Conservation (phyloP, 2,888 invertebrate genomes). For the Galerucella nymphaeae region DNA sequence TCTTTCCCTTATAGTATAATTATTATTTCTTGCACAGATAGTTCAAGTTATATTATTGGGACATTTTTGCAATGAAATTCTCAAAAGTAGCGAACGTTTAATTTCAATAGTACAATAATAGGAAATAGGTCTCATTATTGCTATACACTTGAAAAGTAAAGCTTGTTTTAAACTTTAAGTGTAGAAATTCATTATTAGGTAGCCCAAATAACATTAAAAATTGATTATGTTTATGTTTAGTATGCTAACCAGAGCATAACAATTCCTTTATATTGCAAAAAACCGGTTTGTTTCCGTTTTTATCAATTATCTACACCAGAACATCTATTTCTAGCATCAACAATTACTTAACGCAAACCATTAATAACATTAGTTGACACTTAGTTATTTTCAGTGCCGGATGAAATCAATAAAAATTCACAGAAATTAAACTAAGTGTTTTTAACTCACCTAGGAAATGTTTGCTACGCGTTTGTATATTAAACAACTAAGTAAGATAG, state of each 20-base stretch:
- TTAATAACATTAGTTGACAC: conserved; percentile 16
- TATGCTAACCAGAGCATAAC: neutral
- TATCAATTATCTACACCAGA: neutral
- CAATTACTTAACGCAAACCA: conserved; percentile 9
- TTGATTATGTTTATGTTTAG: neutral
- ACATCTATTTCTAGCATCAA: conserved; percentile 3
- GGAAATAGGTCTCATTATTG: too few species aligned
- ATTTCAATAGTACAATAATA: too few species aligned
- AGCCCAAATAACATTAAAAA: too few species aligned
- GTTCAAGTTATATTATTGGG: too few species aligned
- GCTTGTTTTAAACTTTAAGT: too few species aligned
- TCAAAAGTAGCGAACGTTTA: too few species aligned
- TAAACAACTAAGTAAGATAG: neutral
- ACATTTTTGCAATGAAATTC: too few species aligned
- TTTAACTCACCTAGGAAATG: conserved; percentile 7
- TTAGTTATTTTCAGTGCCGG: conserved; percentile 14
- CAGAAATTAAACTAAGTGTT: conserved; percentile 18
- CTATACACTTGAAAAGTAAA: too few species aligned
- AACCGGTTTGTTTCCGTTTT: neutral
- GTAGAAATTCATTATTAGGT: too few species aligned
- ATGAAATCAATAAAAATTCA: conserved; percentile 22
- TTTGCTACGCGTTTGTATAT: neutral
- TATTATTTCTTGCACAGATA: too few species aligned
- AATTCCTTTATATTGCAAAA: neutral
- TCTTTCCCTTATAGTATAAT: too few species aligned